These are phyloP conservation scores for Prochilodus magdalenae DNA, from an alignment of 2,113 vertebrate species.

Conservation along the genomic window DNA sequence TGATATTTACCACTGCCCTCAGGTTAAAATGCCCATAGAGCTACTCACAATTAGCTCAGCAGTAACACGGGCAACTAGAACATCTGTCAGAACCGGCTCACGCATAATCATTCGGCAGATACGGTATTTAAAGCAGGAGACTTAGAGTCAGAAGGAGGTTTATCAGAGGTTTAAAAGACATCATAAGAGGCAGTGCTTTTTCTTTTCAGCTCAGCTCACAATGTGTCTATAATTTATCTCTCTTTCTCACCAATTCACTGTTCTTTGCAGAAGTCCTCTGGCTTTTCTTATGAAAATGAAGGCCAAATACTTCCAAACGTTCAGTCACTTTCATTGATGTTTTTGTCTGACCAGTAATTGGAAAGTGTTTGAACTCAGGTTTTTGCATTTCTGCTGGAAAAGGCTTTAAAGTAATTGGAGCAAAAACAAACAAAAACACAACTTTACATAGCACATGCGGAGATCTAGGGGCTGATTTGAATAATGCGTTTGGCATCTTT, in stretches of 20 bases:
- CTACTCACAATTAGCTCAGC: slow-evolving; percentile 25
- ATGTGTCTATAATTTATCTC: background rate
- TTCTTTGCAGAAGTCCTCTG: background rate
- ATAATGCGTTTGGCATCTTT: background rate
- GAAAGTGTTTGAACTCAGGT: slow-evolving; percentile 2
- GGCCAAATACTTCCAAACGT: background rate
- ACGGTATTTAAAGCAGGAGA: background rate
- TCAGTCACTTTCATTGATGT: background rate
- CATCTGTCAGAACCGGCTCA: background rate
- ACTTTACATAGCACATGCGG: background rate
- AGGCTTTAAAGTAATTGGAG: background rate
- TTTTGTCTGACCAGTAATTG: slow-evolving; percentile 9
- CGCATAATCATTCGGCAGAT: slow-evolving; percentile 8
- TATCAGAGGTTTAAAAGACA: background rate
- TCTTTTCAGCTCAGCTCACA: background rate
- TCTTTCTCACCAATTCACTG: background rate
- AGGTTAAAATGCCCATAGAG: slow-evolving; percentile 49
- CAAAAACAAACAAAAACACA: background rate
- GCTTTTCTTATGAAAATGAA: background rate
- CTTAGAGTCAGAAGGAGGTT: background rate
- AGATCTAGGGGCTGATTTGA: background rate
- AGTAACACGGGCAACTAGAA: background rate
- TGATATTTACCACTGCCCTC: slow-evolving; percentile 70
- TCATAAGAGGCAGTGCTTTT: background rate
- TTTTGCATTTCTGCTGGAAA: background rate